These are phyloP conservation scores for Mellilla xanthometata DNA, from an alignment of 2,888 invertebrate species.

Conservation along the genomic window DNA sequence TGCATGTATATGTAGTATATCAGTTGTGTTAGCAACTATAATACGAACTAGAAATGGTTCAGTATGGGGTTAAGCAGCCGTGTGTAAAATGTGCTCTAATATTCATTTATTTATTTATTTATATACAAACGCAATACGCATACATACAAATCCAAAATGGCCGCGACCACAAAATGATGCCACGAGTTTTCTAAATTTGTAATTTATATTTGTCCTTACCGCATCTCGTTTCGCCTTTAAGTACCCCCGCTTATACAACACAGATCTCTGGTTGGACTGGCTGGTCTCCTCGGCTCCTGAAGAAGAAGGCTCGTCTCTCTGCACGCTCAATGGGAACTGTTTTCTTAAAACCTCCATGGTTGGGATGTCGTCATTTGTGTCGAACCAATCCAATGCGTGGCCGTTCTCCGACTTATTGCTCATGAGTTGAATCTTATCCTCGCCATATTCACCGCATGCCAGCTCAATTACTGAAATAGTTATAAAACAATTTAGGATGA, in stretches of 20 bases:
- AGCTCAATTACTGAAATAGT: conserved; percentile 91
- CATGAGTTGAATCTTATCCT: conserved; percentile 87
- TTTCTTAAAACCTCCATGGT: conserved; percentile 83
- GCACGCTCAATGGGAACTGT: conserved; percentile 75
- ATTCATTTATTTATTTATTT: too few species aligned
- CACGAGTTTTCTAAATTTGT: too few species aligned
- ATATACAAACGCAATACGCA: too few species aligned
- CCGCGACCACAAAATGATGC: too few species aligned
- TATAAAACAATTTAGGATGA: too few species aligned
- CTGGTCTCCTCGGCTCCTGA: conserved; percentile 86
- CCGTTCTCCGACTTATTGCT: conserved; percentile 88
- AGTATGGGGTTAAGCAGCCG: too few species aligned
- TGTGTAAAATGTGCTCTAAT: too few species aligned
- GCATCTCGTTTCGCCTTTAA: conserved; percentile 89
- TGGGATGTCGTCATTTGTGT: conserved; percentile 79
- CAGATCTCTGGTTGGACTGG: conserved; percentile 86
- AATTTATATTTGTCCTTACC: conserved; percentile 59
- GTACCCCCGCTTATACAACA: conserved; percentile 87
- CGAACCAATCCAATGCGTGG: conserved; percentile 85
- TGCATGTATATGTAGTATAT: too few species aligned
- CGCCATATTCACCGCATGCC: conserved; percentile 95
- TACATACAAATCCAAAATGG: too few species aligned
- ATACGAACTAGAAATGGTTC: too few species aligned
- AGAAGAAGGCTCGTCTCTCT: conserved; percentile 63
- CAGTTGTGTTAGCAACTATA: too few species aligned